Base-by-base conservation (phyloP, 2,113 vertebrate genomes). In the Cochlearius cochlearius region DNA sequence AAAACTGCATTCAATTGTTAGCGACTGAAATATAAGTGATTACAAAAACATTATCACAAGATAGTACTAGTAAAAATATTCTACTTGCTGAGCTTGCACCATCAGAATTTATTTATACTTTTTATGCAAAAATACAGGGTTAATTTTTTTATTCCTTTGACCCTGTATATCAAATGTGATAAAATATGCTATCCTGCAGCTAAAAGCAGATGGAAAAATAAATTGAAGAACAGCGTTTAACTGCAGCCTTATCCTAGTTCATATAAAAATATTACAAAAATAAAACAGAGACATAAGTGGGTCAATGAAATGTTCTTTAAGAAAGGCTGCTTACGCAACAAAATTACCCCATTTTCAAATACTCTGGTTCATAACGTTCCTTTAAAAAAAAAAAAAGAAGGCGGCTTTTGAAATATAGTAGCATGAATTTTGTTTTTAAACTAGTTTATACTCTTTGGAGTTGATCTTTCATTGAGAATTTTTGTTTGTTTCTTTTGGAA, bases 221-320 rank as follows among this genome's bases (percentile, higher is more conserved):
- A 98, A 97, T 96, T 96, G 90, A 97, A 97, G 87, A 66, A 84
- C 94, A 38, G 76, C 93, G 4, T 94, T 97, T 90, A 97, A 95
- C 92, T 95, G 92, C 92, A 96, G 66, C 77, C 72, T 97, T 94
- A 96, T 91, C 89, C 83, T 95, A 91, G 86, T 96, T 97, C 94
- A 88, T 96, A 97, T 91, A 94, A 96, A 97, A 96, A 92, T 96
- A 96, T 94, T 97, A 96, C 93, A 77, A 97, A 97, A 97, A 97
- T 97, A 97, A 97, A 97, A 95, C 96, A 95, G 90, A 97, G 94
- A 94, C 96, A 95, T 97, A 98, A 97, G 96, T 98, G 90, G 97
- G 92, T 96, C 96, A 95, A 94, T 94, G 86, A 97, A 97, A 97
- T 95, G 88, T 97, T 90, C 72, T 91, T 96, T 97, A 77, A 96